These are phyloP conservation scores for Lumbricus terrestris DNA, from an alignment of 2,888 invertebrate genomes.

Conservation along the genomic window DNA sequence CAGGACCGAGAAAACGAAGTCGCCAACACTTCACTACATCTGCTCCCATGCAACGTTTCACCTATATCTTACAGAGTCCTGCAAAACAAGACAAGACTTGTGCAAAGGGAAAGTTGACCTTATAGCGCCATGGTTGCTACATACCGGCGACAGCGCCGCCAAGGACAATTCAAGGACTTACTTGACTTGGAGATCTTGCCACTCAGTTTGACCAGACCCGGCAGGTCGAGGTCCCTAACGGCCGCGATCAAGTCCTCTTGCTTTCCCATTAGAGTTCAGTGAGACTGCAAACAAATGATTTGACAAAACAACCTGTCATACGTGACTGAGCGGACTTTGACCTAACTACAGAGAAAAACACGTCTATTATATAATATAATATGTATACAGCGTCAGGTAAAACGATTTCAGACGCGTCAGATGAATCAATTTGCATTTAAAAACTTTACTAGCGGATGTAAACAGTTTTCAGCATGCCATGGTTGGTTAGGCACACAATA, in stretches of 20 bases:
- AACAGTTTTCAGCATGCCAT: not conserved
- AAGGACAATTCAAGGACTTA: constrained; percentile 4
- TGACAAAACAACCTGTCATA: not conserved
- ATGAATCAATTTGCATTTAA: not conserved
- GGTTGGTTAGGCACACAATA: too few species aligned
- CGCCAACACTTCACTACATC: too few species aligned
- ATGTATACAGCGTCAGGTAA: not conserved
- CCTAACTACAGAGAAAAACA: not conserved
- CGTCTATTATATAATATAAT: too few species aligned
- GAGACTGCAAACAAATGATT: not conserved
- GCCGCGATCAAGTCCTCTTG: not conserved
- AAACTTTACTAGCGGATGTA: not conserved
- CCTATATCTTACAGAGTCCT: too few species aligned
- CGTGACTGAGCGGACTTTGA: not conserved
- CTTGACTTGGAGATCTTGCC: constrained; percentile 5
- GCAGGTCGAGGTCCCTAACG: not conserved
- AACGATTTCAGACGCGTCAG: not conserved
- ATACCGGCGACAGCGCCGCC: not conserved
- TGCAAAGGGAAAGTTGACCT: not conserved
- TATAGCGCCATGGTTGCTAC: not conserved
- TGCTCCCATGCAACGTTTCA: too few species aligned
- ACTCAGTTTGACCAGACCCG: not conserved
- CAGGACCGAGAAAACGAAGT: too few species aligned
- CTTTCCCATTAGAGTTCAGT: not conserved
- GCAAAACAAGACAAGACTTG: too few species aligned